Evolutionary conservation across 2,888 invertebrate species (phyloP).

Genomic region (Callinectes sapidus): DNA sequence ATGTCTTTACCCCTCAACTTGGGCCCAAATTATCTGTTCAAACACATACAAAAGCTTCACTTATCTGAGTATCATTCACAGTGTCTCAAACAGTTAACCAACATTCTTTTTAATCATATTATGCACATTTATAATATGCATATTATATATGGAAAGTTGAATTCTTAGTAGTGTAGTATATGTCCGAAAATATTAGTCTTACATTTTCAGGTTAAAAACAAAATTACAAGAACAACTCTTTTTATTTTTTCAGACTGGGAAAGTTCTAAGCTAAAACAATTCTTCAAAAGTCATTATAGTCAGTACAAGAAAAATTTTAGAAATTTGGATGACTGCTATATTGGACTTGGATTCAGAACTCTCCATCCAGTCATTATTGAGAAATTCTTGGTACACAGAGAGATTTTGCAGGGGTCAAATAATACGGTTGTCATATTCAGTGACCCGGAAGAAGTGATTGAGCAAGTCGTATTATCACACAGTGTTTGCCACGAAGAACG

Average conservation of each 20-base stretch:
- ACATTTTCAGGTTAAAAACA: neutral
- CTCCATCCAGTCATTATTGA: constrained; percentile 54
- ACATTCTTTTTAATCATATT: too few species aligned
- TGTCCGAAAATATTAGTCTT: neutral
- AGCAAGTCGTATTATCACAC: constrained; percentile 13
- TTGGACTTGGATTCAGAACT: constrained; percentile 48
- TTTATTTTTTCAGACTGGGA: constrained; percentile 6
- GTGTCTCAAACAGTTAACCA: too few species aligned
- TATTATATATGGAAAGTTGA: too few species aligned
- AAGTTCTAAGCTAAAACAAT: neutral
- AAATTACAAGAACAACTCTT: neutral
- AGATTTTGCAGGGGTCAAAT: neutral
- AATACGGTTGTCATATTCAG: neutral
- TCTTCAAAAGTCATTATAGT: constrained; percentile 41
- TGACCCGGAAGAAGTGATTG: constrained; percentile 56
- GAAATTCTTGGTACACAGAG: constrained; percentile 35
- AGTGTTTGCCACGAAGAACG: constrained; percentile 19
- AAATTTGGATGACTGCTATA: neutral
- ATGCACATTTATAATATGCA: too few species aligned
- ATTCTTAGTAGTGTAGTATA: too few species aligned
- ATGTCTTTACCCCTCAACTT: neutral
- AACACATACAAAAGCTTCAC: too few species aligned
- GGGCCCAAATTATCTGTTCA: too few species aligned
- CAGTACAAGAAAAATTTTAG: neutral
- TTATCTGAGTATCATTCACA: too few species aligned